Evolutionary conservation across 92 coral and sea anemone species (phyloP).

Genomic region (Porites divaricata): DNA sequence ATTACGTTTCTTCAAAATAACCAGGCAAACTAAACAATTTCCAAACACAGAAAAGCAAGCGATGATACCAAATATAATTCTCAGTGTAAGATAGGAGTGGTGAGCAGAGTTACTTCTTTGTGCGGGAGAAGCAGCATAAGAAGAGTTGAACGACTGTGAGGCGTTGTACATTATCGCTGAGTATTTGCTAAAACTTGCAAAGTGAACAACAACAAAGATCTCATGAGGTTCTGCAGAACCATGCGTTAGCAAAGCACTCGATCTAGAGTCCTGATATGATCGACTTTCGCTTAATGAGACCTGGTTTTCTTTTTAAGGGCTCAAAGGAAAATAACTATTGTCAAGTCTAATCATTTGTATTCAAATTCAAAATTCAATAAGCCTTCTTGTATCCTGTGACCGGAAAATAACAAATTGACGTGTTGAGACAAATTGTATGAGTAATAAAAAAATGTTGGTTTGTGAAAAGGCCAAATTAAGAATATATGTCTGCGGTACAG

Average conservation of each 20-base stretch:
- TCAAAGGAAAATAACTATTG: neutral
- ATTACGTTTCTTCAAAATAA: conserved; percentile 22
- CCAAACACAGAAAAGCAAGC: conserved; percentile 38
- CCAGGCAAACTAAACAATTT: conserved; percentile 39
- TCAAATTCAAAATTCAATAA: neutral
- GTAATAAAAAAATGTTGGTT: neutral
- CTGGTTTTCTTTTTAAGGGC: neutral
- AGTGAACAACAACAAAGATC: neutral
- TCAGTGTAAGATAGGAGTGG: neutral
- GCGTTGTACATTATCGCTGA: neutral
- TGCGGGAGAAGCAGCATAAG: neutral
- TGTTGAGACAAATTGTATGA: neutral
- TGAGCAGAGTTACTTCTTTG: neutral
- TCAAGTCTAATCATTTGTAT: neutral
- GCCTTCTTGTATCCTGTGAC: neutral
- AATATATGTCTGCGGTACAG: no score
- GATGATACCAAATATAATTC: conserved; percentile 37
- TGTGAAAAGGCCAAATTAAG: no score
- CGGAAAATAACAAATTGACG: neutral
- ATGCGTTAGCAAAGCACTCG: neutral
- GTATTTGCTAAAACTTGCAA: neutral
- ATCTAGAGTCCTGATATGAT: neutral
- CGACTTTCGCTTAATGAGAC: no score
- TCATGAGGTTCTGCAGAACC: neutral
- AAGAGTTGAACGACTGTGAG: neutral